Evolutionary conservation across 2,888 invertebrate genomes (phyloP).

Genomic region (Lycia hirtaria): DNA sequence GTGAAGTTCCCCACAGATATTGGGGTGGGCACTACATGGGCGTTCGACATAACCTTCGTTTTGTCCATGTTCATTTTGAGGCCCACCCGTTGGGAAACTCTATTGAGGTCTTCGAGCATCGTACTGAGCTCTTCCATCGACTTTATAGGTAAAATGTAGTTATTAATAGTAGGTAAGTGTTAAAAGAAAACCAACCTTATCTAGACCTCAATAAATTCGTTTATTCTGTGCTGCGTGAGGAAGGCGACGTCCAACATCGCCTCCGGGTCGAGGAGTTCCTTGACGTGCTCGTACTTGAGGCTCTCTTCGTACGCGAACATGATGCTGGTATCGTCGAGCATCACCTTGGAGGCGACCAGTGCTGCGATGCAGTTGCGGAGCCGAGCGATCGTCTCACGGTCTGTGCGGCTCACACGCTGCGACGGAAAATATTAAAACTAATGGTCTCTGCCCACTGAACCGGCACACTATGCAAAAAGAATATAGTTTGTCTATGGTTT

Average conservation of each 20-base stretch:
- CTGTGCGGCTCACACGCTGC: constrained; percentile 88
- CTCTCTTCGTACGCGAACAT: constrained; percentile 96
- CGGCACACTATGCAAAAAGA: too few species aligned
- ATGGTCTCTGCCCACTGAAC: too few species aligned
- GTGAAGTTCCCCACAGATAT: too few species aligned
- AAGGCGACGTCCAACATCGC: constrained; percentile 93
- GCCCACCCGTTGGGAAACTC: too few species aligned
- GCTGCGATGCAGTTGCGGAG: constrained; percentile 95
- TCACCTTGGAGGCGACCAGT: constrained; percentile 93
- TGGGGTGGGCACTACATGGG: too few species aligned
- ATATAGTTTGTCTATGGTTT: too few species aligned
- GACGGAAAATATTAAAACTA: constrained; percentile 27
- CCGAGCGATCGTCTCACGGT: constrained; percentile 94
- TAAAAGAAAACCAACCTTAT: constrained; percentile 42
- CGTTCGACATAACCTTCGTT: too few species aligned
- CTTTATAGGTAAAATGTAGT: too few species aligned
- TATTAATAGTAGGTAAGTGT: background rate
- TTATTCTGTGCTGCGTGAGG: constrained; percentile 90
- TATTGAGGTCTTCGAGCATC: too few species aligned
- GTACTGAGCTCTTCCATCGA: too few species aligned
- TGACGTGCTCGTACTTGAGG: constrained; percentile 89
- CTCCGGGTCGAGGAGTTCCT: constrained; percentile 93
- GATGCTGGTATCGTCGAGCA: constrained; percentile 96
- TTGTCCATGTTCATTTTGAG: too few species aligned
- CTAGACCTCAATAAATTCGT: constrained; percentile 67